Conservation (phyloP, 1,140 invertebrate species). For the Gonatopus flavifemur region DNA sequence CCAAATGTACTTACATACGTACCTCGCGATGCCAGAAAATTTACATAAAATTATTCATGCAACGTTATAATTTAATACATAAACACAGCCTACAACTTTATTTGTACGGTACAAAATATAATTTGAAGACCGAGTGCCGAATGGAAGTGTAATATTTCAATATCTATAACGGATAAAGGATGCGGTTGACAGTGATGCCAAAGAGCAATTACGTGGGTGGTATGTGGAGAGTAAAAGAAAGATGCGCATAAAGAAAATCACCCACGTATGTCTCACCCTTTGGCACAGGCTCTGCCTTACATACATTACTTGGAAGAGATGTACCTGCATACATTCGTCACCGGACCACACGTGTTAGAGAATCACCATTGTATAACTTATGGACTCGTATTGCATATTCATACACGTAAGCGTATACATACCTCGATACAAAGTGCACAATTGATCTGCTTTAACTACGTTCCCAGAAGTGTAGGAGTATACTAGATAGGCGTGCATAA, state of each 20-base stretch:
- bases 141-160: too few species aligned
- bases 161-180: too few species aligned
- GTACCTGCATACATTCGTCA: constrained; percentile 30
- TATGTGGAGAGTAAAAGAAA: background rate
- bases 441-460: constrained; percentile 38
- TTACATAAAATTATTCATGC: too few species aligned
- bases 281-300: constrained; percentile 28
- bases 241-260: constrained; percentile 24
- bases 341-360: constrained; percentile 23
- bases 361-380: constrained; percentile 5
- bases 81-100: too few species aligned
- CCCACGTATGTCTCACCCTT: constrained; percentile 40
- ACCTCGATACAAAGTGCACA: constrained; percentile 25
- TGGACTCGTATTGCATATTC: constrained; percentile 37
- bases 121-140: too few species aligned
- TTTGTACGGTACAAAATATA: too few species aligned
- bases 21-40: too few species aligned
- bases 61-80: too few species aligned
- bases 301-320: constrained; percentile 29
- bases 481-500: constrained; percentile 42
- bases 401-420: constrained; percentile 21
- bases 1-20: too few species aligned
- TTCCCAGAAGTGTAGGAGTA: constrained; percentile 34
- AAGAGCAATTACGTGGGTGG: background rate
- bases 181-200: background rate